These are phyloP conservation scores for Adoxophyes honmai DNA, from an alignment of 1,140 invertebrate species.

Conservation along the genomic window DNA sequence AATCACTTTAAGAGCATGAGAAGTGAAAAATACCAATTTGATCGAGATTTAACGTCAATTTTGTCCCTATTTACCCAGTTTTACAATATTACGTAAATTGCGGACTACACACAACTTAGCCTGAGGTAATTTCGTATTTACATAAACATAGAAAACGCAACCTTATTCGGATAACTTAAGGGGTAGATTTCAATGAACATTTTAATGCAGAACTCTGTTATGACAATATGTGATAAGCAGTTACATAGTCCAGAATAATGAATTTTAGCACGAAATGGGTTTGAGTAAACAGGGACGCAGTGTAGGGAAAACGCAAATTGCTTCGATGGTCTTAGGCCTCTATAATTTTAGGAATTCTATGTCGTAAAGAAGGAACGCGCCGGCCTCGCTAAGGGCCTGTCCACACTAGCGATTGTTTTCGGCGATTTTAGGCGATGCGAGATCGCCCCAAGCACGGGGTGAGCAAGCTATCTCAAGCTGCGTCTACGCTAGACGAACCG, in stretches of 20 bases:
- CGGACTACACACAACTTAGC: not conserved
- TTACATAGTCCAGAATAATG: not conserved
- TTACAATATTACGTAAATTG: slow-evolving; percentile 35
- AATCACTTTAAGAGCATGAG: too few species aligned
- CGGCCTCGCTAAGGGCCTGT: too few species aligned
- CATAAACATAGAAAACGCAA: not conserved
- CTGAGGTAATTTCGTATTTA: not conserved
- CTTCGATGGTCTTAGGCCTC: not conserved
- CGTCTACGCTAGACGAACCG: too few species aligned
- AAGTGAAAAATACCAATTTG: too few species aligned
- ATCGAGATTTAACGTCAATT: too few species aligned
- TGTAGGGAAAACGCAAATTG: not conserved
- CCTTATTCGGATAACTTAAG: not conserved
- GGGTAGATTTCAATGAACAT: not conserved
- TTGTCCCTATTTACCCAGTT: too few species aligned
- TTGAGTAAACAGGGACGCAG: not conserved
- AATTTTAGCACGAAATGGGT: not conserved
- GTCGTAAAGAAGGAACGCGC: too few species aligned
- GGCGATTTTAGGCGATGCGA: too few species aligned
- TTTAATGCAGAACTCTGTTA: not conserved
- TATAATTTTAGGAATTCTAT: not conserved
- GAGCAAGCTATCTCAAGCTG: too few species aligned
- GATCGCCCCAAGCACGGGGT: too few species aligned
- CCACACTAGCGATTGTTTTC: too few species aligned
- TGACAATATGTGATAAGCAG: not conserved